Evolutionary conservation across 2,113 vertebrate genomes (phyloP).

Genomic region (Dasypus novemcinctus): DNA sequence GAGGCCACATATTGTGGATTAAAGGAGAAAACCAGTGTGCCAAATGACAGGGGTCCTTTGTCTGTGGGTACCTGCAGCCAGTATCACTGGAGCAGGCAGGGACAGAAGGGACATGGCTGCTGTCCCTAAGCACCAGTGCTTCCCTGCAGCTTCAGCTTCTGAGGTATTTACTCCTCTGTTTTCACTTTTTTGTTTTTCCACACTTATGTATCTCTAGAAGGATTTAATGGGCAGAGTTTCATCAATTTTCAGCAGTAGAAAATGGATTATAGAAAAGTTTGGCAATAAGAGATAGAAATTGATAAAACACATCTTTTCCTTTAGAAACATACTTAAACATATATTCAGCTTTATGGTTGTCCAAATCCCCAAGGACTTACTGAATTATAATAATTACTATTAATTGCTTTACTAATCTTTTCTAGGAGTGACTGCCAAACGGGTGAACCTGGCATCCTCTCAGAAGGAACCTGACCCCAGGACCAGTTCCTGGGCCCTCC

Average conservation of each 20-base stretch:
- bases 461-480: background rate
- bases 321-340: background rate
- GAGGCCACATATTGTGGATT: background rate
- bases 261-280: background rate
- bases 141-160: accelerated
- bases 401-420: background rate
- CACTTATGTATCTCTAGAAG: background rate
- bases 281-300: background rate
- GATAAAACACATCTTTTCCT: background rate
- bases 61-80: accelerated
- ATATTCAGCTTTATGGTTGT: background rate
- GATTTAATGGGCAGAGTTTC: background rate
- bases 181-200: background rate
- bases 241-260: background rate
- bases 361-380: background rate
- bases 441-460: background rate
- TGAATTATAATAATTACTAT: background rate
- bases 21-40: background rate
- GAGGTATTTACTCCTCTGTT: background rate
- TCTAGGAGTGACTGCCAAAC: background rate
- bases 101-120: background rate
- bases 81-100: background rate
- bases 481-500: background rate
- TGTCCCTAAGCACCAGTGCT: background rate
- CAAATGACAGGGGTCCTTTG: background rate